phyloP scores from a whole-genome alignment of 2,113 vertebrate genomes.

The Muscicapa adusta region DNA sequence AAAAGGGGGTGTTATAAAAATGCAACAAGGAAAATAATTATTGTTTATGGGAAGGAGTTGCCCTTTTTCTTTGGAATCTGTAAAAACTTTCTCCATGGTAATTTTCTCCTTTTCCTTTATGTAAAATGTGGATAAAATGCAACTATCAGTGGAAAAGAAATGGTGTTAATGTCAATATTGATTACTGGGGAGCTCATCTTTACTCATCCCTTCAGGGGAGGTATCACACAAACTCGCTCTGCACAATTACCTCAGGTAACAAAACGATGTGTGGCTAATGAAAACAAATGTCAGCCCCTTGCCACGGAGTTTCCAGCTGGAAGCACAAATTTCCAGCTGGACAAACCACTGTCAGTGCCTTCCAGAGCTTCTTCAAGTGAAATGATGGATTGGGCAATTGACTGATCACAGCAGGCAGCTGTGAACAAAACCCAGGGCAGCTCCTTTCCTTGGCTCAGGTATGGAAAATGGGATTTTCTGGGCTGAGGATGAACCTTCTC shows the following conservation, averaged over 20 bases:
- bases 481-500: neutral
- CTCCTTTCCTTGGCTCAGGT: neutral
- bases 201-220: neutral
- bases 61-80: neutral
- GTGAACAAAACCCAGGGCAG: neutral
- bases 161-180: neutral
- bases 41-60: neutral
- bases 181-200: neutral
- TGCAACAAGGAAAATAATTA: neutral
- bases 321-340: slow-evolving; percentile 7
- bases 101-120: neutral
- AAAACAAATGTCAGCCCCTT: slow-evolving; percentile 25
- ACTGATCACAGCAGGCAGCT: neutral
- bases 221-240: neutral
- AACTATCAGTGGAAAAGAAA: neutral
- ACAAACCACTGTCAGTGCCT: neutral
- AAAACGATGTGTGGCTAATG: neutral
- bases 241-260: neutral
- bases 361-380: neutral
- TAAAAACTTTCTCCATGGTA: neutral
- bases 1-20: neutral
- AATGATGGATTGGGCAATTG: neutral
- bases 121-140: neutral
- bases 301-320: neutral
- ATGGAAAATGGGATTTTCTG: neutral